Conservation (phyloP, 2,888 invertebrate species). For the Drosophila fungiperda region DNA sequence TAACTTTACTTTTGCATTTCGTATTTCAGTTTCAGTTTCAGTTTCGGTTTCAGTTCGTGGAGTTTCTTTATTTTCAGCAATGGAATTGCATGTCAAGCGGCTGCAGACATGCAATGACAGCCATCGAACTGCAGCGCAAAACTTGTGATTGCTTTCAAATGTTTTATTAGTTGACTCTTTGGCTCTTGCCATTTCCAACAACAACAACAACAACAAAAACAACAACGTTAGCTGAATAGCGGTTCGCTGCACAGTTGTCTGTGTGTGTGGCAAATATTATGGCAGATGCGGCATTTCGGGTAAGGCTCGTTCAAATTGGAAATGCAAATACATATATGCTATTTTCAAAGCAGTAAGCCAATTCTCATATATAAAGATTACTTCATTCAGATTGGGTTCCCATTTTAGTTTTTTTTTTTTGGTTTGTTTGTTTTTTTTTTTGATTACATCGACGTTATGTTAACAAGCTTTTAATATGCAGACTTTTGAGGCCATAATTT, state of each 20-base stretch:
- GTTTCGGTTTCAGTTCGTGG: conserved; percentile 37
- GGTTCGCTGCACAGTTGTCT: conserved; percentile 19
- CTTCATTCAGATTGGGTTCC: background rate
- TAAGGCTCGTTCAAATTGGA: conserved; percentile 9
- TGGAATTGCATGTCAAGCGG: conserved; percentile 53
- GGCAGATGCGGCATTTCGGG: conserved; percentile 20
- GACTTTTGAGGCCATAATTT: background rate
- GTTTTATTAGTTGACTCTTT: conserved; percentile 67
- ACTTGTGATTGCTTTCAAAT: conserved; percentile 75
- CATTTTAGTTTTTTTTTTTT: background rate
- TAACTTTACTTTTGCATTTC: conserved; percentile 50
- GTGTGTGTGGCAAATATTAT: conserved; percentile 29
- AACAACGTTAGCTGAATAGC: conserved; percentile 18
- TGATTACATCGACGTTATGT: background rate
- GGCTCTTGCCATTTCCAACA: background rate
- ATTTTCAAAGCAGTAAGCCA: conserved; percentile 1
- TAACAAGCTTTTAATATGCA: conserved; percentile 16
- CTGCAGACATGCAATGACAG: conserved; percentile 70
- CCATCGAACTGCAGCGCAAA: conserved; percentile 63
- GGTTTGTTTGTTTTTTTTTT: background rate
- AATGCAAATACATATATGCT: conserved; percentile 7
- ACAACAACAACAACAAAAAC: conserved; percentile 9
- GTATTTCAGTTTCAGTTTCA: conserved; percentile 41
- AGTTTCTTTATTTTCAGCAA: conserved; percentile 18
- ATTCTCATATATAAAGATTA: conserved; percentile 16